Conservation (phyloP, 2,797 vertebrate species). For the Clarias fuscus region DNA sequence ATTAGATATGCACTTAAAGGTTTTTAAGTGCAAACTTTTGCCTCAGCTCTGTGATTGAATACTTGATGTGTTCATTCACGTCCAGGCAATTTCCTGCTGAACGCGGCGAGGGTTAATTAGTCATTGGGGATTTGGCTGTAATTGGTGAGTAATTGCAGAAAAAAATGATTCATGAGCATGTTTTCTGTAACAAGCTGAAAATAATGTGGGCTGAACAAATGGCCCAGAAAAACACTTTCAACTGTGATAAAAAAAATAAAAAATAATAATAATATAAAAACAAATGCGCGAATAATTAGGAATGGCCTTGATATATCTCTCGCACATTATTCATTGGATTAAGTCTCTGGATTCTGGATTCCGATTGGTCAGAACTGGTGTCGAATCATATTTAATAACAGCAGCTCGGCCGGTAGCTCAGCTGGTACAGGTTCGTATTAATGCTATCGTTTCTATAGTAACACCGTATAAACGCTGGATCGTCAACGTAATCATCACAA, state of each 20-base stretch:
- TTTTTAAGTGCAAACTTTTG: not conserved
- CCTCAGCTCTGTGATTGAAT: no score
- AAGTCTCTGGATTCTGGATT: no score
- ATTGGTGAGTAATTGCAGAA: conserved; percentile 18
- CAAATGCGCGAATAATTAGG: not conserved
- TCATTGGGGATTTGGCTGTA: not conserved
- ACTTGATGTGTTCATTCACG: not conserved
- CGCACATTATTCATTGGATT: not conserved
- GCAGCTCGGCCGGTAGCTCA: no score
- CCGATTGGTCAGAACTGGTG: not conserved
- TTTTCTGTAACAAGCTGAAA: conserved; percentile 2
- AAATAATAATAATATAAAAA: no score
- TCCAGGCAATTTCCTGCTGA: not conserved
- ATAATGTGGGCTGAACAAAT: conserved; percentile 14
- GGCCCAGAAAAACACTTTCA: conserved; percentile 13
- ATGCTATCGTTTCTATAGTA: not conserved
- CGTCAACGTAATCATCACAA: not conserved
- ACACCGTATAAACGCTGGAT: not conserved
- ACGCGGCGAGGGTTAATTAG: not conserved
- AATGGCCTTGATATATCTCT: not conserved
- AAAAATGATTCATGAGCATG: not conserved
- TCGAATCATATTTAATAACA: not conserved
- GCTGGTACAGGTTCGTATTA: not conserved
- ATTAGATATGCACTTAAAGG: not conserved
- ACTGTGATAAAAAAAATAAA: conserved; percentile 2